A percentile compares a stretch with the other conserved stretches of the same genome.
These are phyloP conservation scores for Hemaris fuciformis DNA, from an alignment of 2,888 invertebrate species.

Conservation along the genomic window DNA sequence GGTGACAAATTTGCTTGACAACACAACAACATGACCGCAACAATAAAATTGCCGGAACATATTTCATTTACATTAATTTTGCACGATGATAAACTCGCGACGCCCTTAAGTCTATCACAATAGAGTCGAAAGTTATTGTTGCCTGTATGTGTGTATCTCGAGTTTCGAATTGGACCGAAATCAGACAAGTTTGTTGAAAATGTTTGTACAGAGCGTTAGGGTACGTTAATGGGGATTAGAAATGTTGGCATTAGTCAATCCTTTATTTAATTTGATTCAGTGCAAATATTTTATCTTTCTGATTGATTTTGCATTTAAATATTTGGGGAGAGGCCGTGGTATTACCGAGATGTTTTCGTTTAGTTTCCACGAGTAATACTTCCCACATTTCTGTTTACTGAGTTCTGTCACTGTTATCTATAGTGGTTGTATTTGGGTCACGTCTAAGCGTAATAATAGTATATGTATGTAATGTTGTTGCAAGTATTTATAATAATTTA, in stretches of 20 bases:
- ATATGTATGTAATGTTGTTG: too few species aligned
- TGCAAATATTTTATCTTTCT: slow-evolving; percentile 12
- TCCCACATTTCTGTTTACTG: background rate
- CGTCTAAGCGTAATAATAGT: too few species aligned
- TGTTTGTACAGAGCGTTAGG: slow-evolving; percentile 49
- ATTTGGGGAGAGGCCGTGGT: background rate
- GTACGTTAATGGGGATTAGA: slow-evolving; percentile 38
- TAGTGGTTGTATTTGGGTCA: too few species aligned
- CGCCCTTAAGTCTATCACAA: slow-evolving; percentile 10
- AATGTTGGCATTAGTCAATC: slow-evolving; percentile 25
- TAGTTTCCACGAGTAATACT: background rate
- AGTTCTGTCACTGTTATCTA: too few species aligned
- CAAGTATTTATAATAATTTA: too few species aligned
- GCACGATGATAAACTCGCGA: background rate
- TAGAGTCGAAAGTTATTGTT: slow-evolving; percentile 25
- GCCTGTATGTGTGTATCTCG: background rate
- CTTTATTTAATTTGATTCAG: slow-evolving; percentile 15
- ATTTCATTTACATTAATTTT: slow-evolving; percentile 22
- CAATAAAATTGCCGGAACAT: slow-evolving; percentile 21
- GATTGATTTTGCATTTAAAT: slow-evolving; percentile 8
- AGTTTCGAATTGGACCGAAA: slow-evolving; percentile 26
- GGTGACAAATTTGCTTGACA: slow-evolving; percentile 9
- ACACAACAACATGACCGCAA: background rate
- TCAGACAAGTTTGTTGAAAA: slow-evolving; percentile 46
- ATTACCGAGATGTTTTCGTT: background rate